Evolutionary conservation across 2,888 invertebrate species (phyloP), one percentile per base, ranked within the genome.

Genomic region (Chymomyza caudatula): DNA sequence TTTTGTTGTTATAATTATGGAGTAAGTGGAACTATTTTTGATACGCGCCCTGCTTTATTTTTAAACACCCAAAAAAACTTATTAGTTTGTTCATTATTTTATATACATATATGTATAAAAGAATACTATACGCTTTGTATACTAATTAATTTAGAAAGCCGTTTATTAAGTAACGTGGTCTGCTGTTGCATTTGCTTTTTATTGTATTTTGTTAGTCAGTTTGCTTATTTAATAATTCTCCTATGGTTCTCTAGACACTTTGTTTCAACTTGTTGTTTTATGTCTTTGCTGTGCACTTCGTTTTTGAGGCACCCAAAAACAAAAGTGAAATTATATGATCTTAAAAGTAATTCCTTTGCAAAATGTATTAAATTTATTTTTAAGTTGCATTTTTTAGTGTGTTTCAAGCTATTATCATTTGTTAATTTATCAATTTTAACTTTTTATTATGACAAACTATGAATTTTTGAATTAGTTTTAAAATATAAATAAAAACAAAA

Each of bases 271-370:
- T 65, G 42, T 53, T 64, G 58, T 72, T 60, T 57, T 51, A 72
- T 71, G 71, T 56, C 37, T 44, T 62, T 63, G 25, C 17, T 58
- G 58, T 69, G 69, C 84, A 84, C 86, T 70, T 85, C 63, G 81
- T 81, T 81, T 85, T 85, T 69, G 73, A 65, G 63, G 86, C 81
- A 86, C 75, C n/a, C n/a, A n/a, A 61, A 49, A 44, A 23, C 49
- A 49, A 47, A 6, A 2, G 3, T 22, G 29, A 49, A 59, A 47
- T 57, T 43, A 23, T 56, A n/a, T 25, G 22, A 23, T 44, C 22
- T 29, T 1, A 49, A 13, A 20, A 29, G 29, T 37, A 58, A 80
- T 80, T 80, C 71, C 69, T 77, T 72, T 77, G 4, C 43, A 42
- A 56, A n/a, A 15, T 66, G 73, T 80, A 83, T 77, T 73, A 74